Base-by-base conservation (phyloP, 2,797 vertebrate species). In the Coccyzus lansbergi region DNA sequence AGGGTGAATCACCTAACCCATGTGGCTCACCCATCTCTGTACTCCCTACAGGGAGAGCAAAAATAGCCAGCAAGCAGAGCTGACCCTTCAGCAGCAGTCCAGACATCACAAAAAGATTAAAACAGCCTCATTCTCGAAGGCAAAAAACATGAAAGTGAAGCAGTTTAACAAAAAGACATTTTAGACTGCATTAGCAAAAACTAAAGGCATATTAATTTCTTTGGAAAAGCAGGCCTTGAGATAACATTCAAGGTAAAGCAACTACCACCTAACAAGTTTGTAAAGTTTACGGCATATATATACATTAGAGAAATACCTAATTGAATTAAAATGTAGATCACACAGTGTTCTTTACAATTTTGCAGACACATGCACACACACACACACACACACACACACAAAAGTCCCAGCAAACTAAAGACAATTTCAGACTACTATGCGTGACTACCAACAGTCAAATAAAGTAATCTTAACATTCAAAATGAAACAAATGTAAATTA, bases 31-130 rank as follows among this genome's bases (percentile, higher is more conserved):
- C 28, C 60, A 59, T 26, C 38, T 31, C 55, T 29, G 13, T 2
- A 48, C 42, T 86, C 28, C 38, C 59, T 40, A 20, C 18, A 19
- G 15, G 63, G 46, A 77, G 8, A 60, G 60, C 1, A 83, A 38
- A 24, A 42, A 53, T 2, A 34, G 29, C 0, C 33, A 58, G 38
- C 13, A 22, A 15, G 4, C 0, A 4, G 28, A 38, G 44, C 46
- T 10, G 49, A 56, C 29, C 42, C n/a, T 55, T 15, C 15, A 15
- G 33, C 31, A 4, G 38, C 83, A 46, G 26, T 28, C 25, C 33
- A 60, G 72, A 5, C 53, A 56, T 56, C 4, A 42, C 53, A 83
- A 16, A 16, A 9, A 65, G 49, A 72, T 17, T 53, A n/a, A 42
- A 62, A 28, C 15, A 80, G 70, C 38, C 55, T 48, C 36, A 8